Conservation (phyloP, 1,140 invertebrate genomes). For the Leptoteleia sp. region DNA sequence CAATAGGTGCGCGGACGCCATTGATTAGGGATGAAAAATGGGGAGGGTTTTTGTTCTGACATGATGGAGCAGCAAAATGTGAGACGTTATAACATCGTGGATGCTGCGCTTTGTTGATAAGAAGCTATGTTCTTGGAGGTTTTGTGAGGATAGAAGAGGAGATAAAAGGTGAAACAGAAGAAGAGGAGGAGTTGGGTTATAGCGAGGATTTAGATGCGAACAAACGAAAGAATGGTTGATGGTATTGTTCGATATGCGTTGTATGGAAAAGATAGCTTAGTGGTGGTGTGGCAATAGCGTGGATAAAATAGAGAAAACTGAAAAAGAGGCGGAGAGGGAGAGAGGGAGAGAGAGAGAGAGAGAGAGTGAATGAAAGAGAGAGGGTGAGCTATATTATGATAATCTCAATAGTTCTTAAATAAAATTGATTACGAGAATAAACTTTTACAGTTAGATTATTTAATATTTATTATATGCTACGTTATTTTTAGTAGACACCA, state of each 20-base stretch:
- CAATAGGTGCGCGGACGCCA: conserved; percentile 23
- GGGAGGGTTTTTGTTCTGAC: conserved; percentile 30
- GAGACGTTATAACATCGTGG: conserved; percentile 44
- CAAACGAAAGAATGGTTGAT: conserved; percentile 71
- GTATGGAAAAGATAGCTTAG: conserved; percentile 15
- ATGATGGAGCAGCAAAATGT: conserved; percentile 39
- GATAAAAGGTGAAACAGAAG: conserved; percentile 45
- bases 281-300: conserved; percentile 9
- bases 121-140: conserved; percentile 44
- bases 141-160: conserved; percentile 39
- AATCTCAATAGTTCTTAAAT: conserved; percentile 27
- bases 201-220: conserved; percentile 64
- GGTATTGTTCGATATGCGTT: conserved; percentile 78
- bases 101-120: conserved; percentile 53
- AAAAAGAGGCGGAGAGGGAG: conserved; percentile 3
- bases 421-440: conserved; percentile 15
- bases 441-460: too few relatives aligned
- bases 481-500: too few relatives aligned
- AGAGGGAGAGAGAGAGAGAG: too few relatives aligned
- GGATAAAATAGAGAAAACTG: conserved; percentile 33
- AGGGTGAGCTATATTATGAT: conserved; percentile 16
- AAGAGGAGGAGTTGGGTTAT: conserved; percentile 55
- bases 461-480: too few relatives aligned
- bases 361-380: too few relatives aligned
- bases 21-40: conserved; percentile 48